Evolutionary conservation across 1,140 invertebrate species (phyloP), one percentile per base, ranked within the genome.

Genomic region (Plectrocnemia conspersa): DNA sequence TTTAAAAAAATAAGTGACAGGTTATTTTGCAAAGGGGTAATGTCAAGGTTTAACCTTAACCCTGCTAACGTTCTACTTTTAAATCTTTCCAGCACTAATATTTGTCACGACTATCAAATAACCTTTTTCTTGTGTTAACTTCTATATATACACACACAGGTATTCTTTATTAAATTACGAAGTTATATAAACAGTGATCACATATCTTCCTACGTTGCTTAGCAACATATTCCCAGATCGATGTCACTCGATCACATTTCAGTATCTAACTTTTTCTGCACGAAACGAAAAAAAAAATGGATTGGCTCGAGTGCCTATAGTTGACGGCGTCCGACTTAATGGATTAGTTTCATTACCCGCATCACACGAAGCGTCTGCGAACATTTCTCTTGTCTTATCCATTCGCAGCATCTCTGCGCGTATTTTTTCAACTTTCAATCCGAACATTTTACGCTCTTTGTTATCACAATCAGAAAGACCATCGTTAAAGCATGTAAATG

Each of bases 311-410:
- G 7, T 9, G 15, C 6, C 33, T 24, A 15, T n/a, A n/a, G 18
- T 47, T 29, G 35, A 47, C 18, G 11, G 33, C 18, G 1, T 10
- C 44, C 18, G 18, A 7, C 27, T 11, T 49, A 58, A 54, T 54
- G 50, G 50, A 58, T 58, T 58, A 49, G 56, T 58, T 58, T 58
- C 50, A 52, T 58, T 58, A 58, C 25, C 25, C 40, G n/a, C 32
- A 47, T 18, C 38, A 25, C 38, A 53, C 50, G 36, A 44, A 49
- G 29, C 32, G 33, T 21, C 32, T 10, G 18, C 40, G 21, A 38
- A 16, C 24, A 36, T 35, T 25, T 52, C 19, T 38, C 49, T 41
- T 25, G 24, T 38, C 1, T 23, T 23, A 33, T 36, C 32, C 19
- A 15, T 24, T 13, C 18, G 46, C 9, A 3, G 25, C 22, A 16